Evolutionary conservation across 2,888 invertebrate genomes (phyloP).

Genomic region (Elmis aenea): DNA sequence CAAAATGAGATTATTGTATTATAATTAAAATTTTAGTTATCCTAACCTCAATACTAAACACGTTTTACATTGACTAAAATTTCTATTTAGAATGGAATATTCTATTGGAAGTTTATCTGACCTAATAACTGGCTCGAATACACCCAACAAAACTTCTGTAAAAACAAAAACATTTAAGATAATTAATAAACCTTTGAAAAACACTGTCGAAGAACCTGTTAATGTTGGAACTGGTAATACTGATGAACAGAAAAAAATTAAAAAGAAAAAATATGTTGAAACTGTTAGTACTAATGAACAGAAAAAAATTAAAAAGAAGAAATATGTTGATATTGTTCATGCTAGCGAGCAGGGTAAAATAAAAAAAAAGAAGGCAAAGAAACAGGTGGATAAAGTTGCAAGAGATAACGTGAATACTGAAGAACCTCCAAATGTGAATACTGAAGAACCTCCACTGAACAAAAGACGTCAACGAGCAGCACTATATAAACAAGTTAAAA

Average conservation of each 20-base stretch:
- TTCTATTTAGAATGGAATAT: slow-evolving; percentile 31
- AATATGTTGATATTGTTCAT: not conserved
- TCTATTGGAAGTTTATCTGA: slow-evolving; percentile 56
- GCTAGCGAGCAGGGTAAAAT: not conserved
- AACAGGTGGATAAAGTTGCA: slow-evolving; percentile 6
- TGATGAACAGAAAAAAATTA: slow-evolving; percentile 1
- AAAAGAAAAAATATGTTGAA: slow-evolving; percentile 3
- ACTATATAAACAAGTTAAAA: not conserved
- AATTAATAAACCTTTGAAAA: not conserved
- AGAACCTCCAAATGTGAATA: slow-evolving; percentile 1
- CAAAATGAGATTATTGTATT: no score
- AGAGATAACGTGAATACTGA: slow-evolving; percentile 6
- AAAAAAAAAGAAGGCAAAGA: slow-evolving; percentile 4
- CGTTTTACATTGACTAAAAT: no score
- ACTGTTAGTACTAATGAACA: not conserved
- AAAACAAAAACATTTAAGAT: slow-evolving; percentile 23
- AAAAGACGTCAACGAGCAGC: not conserved
- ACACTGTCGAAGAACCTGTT: not conserved
- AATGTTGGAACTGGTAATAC: slow-evolving; percentile 5
- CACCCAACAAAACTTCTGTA: slow-evolving; percentile 52
- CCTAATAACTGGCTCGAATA: slow-evolving; percentile 54
- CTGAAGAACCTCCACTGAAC: not conserved
- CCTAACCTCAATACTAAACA: no score
- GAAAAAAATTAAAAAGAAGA: not conserved
- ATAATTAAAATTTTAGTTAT: no score